phyloP scores from a whole-genome alignment of 2,797 vertebrate genomes.

The Chrosomus eos region DNA sequence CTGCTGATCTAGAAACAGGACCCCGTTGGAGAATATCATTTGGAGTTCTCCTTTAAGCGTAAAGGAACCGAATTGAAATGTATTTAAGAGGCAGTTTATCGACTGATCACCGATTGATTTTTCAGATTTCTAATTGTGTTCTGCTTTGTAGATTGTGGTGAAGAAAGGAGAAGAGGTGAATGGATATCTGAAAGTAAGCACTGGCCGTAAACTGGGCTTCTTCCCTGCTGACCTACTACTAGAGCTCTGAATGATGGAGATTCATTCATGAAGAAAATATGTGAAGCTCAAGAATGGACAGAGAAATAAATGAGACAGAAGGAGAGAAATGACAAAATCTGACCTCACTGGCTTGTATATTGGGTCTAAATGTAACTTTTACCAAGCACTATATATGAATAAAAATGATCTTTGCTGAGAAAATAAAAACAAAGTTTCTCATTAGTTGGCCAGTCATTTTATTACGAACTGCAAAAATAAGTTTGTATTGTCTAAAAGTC shows the following conservation, averaged over 20 bases:
- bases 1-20: too few relatives aligned
- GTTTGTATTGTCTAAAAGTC: not conserved
- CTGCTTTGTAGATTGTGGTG: constrained; percentile 86
- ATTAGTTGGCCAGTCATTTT: not conserved
- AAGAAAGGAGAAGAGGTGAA: constrained; percentile 93
- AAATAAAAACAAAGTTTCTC: not conserved
- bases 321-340: not conserved
- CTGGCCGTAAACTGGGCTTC: constrained; percentile 91
- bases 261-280: not conserved
- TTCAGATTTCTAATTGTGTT: constrained; percentile 15
- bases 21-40: too few relatives aligned
- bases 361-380: not conserved
- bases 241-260: constrained; percentile 82
- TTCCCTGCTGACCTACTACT: constrained; percentile 88
- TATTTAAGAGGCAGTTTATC: not conserved
- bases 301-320: not conserved
- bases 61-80: too few relatives aligned
- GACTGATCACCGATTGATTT: not conserved
- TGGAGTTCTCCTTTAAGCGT: too few relatives aligned
- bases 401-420: not conserved
- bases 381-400: not conserved
- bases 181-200: constrained; percentile 91
- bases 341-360: not conserved
- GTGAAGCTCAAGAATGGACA: not conserved
- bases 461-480: not conserved